These are phyloP conservation scores for Mylabris phalerata DNA, from an alignment of 1,140 invertebrate species.

Conservation along the genomic window DNA sequence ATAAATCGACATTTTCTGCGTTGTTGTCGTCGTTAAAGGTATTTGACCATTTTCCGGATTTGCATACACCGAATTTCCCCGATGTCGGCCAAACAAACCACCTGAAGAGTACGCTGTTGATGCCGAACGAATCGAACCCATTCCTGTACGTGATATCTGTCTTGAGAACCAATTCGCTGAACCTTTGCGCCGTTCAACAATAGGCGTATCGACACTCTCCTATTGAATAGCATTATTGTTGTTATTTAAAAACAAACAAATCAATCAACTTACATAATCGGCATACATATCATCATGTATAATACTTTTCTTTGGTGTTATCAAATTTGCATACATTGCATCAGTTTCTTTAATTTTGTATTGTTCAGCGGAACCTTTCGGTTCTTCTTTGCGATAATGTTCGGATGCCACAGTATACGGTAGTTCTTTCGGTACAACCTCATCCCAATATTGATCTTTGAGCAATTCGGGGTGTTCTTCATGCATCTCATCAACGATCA, in stretches of 20 bases:
- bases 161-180: conserved; percentile 69
- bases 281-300: conserved; percentile 75
- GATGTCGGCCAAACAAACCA: conserved; percentile 58
- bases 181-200: conserved; percentile 69
- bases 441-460: conserved; percentile 86
- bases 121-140: conserved; percentile 74
- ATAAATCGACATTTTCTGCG: conserved; percentile 70
- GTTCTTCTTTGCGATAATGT: conserved; percentile 70
- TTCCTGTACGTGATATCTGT: conserved; percentile 73
- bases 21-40: conserved; percentile 39
- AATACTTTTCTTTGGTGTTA: conserved; percentile 45
- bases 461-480: conserved; percentile 82
- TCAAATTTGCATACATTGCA: conserved; percentile 69
- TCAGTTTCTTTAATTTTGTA: conserved; percentile 79
- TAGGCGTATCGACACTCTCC: conserved; percentile 82
- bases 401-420: conserved; percentile 81
- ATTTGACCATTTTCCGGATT: conserved; percentile 63
- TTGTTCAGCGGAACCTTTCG: conserved; percentile 74
- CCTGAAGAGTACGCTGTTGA: conserved; percentile 78
- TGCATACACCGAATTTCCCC: conserved; percentile 61
- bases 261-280: conserved; percentile 62
- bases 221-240: conserved; percentile 32
- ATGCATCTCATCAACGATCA: conserved; percentile 89
- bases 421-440: conserved; percentile 79
- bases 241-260: neutral